Evolutionary conservation across 2,797 vertebrate species (phyloP), one percentile per base, ranked within the genome.

Genomic region (Poeciliopsis paucimaculata): DNA sequence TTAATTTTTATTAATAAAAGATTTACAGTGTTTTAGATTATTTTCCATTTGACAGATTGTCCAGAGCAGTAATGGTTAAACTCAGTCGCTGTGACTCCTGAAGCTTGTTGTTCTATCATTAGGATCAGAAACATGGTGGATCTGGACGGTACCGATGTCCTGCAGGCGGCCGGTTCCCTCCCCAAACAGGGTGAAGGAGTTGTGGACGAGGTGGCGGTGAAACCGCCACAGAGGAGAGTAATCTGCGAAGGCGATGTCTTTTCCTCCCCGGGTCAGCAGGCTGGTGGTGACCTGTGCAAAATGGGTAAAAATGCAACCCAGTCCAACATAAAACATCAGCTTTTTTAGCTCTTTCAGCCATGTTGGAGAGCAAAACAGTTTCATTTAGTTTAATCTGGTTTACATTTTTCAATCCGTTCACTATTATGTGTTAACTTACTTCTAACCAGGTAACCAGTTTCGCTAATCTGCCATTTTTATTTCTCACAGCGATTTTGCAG

Each of bases 161-260:
- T 96, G 95, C 75, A 96, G 93, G 0, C 94, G 94, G 62, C 84
- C 72, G 71, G 80, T 94, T 31, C 95, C 95, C 41, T 96, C 95
- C 76, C 95, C 95, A 0, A 95, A 96, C 92, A 95, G 88, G 0
- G 89, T 80, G 70, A 96, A 95, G 62, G 96, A 95, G 77, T 87
- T 85, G 83, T 96, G 95, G 43, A 96, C 94, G n/a, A 96, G 91
- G 13, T 86, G 93, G 1, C 95, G 95, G 39, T 96, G 96, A 0
- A 43, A 60, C 90, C 90, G 96, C 96, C 96, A 96, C 66, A 95
- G 86, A 1, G 93, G 86, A 46, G 91, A 90, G 87, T 93, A 95
- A 74, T 96, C 95, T 1, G 95, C 79, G 57, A 96, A 96, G 0
- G 96, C 96, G 0, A 96, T 96, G 91, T 96, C 96, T 78, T 95